These are phyloP conservation scores for Protonemura montana DNA, from an alignment of 2,888 invertebrate genomes.

Conservation along the genomic window DNA sequence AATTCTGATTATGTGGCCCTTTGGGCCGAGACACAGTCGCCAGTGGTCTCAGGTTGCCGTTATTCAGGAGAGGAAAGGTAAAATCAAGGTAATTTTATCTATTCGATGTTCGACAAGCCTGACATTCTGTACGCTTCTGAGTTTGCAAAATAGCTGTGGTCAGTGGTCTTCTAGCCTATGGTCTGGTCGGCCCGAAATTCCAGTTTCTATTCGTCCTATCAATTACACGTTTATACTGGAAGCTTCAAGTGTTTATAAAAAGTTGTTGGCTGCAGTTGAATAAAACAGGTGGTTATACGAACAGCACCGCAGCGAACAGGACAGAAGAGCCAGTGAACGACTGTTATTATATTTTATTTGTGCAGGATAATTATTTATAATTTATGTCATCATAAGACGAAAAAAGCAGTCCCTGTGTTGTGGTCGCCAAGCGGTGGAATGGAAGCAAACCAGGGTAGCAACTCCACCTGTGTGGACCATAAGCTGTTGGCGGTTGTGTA, in stretches of 20 bases:
- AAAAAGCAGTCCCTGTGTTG: conserved; percentile 9
- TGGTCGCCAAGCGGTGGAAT: neutral
- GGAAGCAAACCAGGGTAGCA: neutral
- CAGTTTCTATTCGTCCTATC: neutral
- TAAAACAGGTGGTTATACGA: conserved; percentile 12
- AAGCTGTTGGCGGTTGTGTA: neutral
- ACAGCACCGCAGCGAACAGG: neutral
- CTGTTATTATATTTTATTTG: conserved; percentile 16
- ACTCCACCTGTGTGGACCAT: conserved; percentile 25
- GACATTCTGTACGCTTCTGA: neutral
- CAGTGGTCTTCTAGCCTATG: no score
- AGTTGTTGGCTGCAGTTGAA: neutral
- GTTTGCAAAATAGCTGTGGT: neutral
- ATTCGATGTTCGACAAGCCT: neutral
- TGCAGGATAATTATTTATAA: conserved; percentile 31
- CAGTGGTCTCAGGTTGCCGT: neutral
- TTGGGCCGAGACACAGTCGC: neutral
- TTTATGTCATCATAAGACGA: neutral
- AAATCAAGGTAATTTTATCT: neutral
- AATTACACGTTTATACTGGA: conserved; percentile 26
- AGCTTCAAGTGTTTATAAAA: conserved; percentile 20
- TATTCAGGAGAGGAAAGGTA: neutral
- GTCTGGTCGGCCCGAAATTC: neutral
- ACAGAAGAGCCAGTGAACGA: conserved; percentile 13
- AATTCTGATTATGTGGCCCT: neutral